Evolutionary conservation across 2,888 invertebrate genomes (phyloP), one percentile per base, ranked within the genome.

Genomic region (Scaptomyza flava): DNA sequence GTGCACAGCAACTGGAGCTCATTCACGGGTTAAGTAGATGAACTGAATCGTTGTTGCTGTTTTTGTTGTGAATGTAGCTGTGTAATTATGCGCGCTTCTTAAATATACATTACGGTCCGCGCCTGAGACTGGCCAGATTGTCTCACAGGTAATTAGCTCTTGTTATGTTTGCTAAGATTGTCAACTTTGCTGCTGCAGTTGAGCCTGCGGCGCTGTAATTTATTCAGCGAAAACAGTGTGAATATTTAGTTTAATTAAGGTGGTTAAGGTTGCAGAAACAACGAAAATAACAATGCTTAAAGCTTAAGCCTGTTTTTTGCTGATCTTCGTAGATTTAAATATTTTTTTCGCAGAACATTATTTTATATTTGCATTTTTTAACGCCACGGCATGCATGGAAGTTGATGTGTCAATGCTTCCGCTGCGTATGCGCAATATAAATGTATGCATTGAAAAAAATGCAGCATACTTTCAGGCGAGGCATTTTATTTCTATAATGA

Each of bases 41-140:
- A n/a, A 23, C 9, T 12, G 31, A 27, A 12, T 51, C 36, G 17
- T 20, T 69, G 30, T 11, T 53, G 17, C 47, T 47, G 11, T 4
- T 42, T 3, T 9, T 6, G 47, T 2, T 48, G 17, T 17, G 17
- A 27, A 2, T 59, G 38, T 38, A 34, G 57, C 51, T 23, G 52
- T 61, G 52, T 81, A 87, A 83, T 87, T 83, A 83, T 72, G 72
- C 59, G 72, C 59, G 51, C 72, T 72, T 65, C 70, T 87, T 84
- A 67, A 86, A 81, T 65, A 57, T 65, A 71, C 83, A 70, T 72
- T 70, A 72, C 68, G 43, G 64, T 43, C 59, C 50, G 51, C 42
- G 38, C 27, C 38, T n/a, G 46, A 54, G 64, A 46, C 31, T 42
- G 56, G 17, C 33, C 48, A 30, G 47, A 41, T 36, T 66, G 67